Evolutionary conservation across 2,888 invertebrate species (phyloP).

Genomic region (Cantharis nigra): DNA sequence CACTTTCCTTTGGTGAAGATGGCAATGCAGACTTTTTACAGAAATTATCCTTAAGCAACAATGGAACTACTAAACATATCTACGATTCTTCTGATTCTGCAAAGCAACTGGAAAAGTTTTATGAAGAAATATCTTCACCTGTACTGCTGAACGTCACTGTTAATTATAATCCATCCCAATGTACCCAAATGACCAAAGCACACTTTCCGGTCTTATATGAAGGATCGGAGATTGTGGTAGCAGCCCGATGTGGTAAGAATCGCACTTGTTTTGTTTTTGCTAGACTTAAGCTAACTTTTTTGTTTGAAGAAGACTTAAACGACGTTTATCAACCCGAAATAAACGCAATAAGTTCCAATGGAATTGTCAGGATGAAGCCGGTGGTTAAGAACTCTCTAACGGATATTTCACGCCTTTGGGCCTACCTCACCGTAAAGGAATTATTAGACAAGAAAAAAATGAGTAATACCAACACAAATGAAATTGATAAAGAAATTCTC

Average conservation of each 20-base stretch:
- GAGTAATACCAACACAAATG: neutral
- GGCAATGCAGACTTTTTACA: conserved; percentile 70
- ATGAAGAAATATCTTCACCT: conserved; percentile 71
- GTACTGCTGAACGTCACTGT: conserved; percentile 68
- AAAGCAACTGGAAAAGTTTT: conserved; percentile 69
- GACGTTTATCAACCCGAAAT: neutral
- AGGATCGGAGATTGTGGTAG: conserved; percentile 68
- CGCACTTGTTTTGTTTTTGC: neutral
- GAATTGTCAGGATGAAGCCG: neutral
- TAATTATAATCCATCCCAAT: conserved; percentile 62
- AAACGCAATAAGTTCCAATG: neutral
- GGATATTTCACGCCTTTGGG: neutral
- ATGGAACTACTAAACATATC: conserved; percentile 71
- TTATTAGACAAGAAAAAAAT: neutral
- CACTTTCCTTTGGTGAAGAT: conserved; percentile 72
- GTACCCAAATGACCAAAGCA: conserved; percentile 60
- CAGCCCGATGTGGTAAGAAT: conserved; percentile 55
- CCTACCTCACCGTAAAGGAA: neutral
- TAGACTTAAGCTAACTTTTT: neutral
- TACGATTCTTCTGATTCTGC: conserved; percentile 74
- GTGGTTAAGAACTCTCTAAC: neutral
- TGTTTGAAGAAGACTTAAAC: neutral
- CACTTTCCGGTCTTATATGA: conserved; percentile 64
- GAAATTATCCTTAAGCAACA: conserved; percentile 67
- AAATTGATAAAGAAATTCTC: neutral